Evolutionary conservation across 2,797 vertebrate species (phyloP).

Genomic region (Phataginus tetradactyla): DNA sequence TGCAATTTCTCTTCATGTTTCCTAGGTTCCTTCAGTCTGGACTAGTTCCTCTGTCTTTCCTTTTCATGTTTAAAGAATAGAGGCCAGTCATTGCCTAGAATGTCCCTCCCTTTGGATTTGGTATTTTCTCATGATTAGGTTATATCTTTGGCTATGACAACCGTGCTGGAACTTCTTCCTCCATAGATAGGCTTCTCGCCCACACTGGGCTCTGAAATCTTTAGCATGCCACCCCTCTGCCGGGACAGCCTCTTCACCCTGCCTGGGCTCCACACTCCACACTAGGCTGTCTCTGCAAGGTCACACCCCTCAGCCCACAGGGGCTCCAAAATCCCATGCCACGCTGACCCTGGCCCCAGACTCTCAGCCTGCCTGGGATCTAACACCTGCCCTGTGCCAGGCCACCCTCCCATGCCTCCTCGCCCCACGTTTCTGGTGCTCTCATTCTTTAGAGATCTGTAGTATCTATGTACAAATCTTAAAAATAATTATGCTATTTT

Average conservation of each 20-base stretch:
- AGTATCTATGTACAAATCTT: not conserved
- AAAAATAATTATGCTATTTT: conserved; percentile 45
- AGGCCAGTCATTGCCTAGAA: not conserved
- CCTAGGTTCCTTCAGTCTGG: not conserved
- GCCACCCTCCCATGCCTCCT: not conserved
- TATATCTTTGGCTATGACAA: not conserved
- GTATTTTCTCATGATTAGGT: not conserved
- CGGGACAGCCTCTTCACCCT: not conserved
- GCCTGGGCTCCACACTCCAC: not conserved
- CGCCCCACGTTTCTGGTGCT: not conserved
- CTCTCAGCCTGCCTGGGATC: not conserved
- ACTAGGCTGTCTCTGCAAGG: not conserved
- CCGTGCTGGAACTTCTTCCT: not conserved
- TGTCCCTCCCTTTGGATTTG: not conserved
- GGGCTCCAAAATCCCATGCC: not conserved
- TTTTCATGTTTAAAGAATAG: not conserved
- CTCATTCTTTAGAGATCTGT: not conserved
- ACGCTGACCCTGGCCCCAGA: not conserved
- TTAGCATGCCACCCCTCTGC: not conserved
- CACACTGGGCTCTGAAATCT: not conserved
- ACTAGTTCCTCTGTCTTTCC: not conserved
- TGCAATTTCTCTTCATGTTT: not conserved
- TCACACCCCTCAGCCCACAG: not conserved
- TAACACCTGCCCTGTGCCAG: not conserved
- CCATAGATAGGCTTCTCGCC: not conserved